Base-by-base conservation (phyloP, 2,888 invertebrate species). In the Eupithecia insigniata region DNA sequence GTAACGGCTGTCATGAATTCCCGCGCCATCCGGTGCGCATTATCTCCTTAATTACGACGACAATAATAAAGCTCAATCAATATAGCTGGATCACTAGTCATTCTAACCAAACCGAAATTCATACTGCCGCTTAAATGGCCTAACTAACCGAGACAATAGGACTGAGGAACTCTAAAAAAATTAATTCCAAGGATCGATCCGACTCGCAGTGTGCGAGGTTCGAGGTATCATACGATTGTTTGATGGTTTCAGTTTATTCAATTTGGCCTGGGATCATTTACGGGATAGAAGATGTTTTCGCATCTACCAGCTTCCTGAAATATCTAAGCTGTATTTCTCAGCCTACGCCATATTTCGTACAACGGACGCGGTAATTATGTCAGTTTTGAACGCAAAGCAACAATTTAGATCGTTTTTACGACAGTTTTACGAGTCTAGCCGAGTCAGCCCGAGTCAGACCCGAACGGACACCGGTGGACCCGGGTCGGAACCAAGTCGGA, bases 351-450 rank as follows among this genome's bases (percentile, higher is more conserved):
- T 64, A 64, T 70, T 71, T 51, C n/a, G 67, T 46, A 71, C 66
- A 69, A 60, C 67, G 64, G 74, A 71, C 72, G 71, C 65, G 55
- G 77, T 67, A 69, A 71, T 77, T 75, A 74, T 73, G 78, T 78
- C 75, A 76, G 66, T 75, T 80, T 76, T 80, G 70, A 80, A 76
- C 72, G 74, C 76, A 73, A 78, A 74, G 79, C 76, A 78, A 80
- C 80, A 78, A 79, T 79, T 80, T 81, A 79, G 76, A 78, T 79
- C 71, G 72, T 77, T 79, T 79, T 77, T 75, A 72, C 66, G 73
- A 34, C 73, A 26, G 70, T 74, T 75, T 76, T 76, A 78, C 76
- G 76, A 77, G 26, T 14, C 26, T 12, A 1, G 55, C 22, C 26
- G 4, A 26, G 55, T 55, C 26, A 14, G 26, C 12, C 22, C 3